Evolutionary conservation across 2,888 invertebrate species (phyloP).

Genomic region (Cryptosula pallasiana): DNA sequence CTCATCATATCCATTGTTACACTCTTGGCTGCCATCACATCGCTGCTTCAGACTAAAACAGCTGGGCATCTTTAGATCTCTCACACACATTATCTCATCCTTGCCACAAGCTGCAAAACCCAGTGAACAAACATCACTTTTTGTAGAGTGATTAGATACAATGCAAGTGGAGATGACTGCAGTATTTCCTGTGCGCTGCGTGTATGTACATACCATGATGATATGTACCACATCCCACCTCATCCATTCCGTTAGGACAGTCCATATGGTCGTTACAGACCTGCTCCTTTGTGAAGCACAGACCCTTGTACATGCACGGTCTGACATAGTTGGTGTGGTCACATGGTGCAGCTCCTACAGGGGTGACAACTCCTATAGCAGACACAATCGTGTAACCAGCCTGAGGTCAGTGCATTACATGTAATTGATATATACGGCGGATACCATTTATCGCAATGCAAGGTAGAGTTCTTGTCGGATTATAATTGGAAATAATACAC

Average conservation of each 20-base stretch:
- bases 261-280: neutral
- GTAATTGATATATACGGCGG: too few species aligned
- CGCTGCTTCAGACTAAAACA: neutral
- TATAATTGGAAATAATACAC: too few species aligned
- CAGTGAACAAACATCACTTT: too few species aligned
- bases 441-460: too few species aligned
- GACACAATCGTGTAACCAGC: too few species aligned
- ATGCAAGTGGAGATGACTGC: too few species aligned
- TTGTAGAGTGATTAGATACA: too few species aligned
- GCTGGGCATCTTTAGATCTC: neutral
- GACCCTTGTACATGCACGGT: neutral
- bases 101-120: neutral
- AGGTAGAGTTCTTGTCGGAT: too few species aligned
- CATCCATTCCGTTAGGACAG: conserved; percentile 3
- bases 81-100: neutral
- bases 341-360: neutral
- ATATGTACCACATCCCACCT: neutral
- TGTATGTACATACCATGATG: neutral
- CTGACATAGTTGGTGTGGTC: neutral
- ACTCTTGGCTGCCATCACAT: neutral
- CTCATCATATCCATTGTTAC: neutral
- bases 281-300: neutral
- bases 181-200: too few species aligned
- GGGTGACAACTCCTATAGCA: too few species aligned
- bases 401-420: too few species aligned